Conservation (phyloP, 2,113 vertebrate species). For the Actenoides lindsayi region DNA sequence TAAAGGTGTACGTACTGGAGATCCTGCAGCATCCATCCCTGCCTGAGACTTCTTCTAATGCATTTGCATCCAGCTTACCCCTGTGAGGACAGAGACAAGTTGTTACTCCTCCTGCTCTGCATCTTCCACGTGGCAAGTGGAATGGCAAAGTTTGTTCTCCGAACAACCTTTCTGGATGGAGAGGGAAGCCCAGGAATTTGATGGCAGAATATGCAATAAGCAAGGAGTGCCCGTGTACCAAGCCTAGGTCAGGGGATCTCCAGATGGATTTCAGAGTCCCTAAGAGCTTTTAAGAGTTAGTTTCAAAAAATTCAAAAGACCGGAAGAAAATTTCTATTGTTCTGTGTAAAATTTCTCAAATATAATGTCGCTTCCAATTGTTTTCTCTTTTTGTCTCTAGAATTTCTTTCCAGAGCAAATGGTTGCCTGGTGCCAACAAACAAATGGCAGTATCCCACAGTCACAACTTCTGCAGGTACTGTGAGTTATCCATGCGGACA, state of each 20-base stretch:
- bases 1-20: not conserved
- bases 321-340: not conserved
- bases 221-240: not conserved
- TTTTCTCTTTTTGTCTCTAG: conserved; percentile 68
- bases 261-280: not conserved
- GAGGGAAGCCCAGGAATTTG: not conserved
- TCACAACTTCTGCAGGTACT: conserved; percentile 95
- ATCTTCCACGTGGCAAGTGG: not conserved
- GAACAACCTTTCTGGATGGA: not conserved
- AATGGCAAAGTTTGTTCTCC: not conserved
- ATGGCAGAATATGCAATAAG: not conserved
- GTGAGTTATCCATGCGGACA: not conserved
- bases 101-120: not conserved
- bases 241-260: not conserved
- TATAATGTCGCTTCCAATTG: not conserved
- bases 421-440: conserved; percentile 95
- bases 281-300: not conserved
- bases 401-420: conserved; percentile 99
- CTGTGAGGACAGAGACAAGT: not conserved
- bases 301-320: not conserved
- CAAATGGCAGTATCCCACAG: conserved; percentile 88
- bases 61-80: not conserved
- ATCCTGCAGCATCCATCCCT: not conserved
- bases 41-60: not conserved
- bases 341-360: not conserved